Evolutionary conservation across 2,113 vertebrate species (phyloP).

Genomic region (Corythornis madagascariensis): DNA sequence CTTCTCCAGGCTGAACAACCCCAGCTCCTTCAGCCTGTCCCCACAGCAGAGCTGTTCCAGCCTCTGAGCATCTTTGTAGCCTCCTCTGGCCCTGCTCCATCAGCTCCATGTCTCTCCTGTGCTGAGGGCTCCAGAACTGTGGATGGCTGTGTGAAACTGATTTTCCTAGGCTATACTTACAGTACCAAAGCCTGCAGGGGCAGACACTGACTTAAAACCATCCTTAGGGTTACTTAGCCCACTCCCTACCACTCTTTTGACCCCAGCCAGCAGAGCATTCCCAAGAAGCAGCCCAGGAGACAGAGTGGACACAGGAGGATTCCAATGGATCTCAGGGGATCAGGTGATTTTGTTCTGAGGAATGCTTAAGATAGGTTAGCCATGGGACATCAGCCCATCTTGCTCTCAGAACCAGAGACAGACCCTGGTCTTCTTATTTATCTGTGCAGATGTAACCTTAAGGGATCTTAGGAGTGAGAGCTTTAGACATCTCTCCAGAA

Average conservation of each 20-base stretch:
- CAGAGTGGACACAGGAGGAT: background rate
- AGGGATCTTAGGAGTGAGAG: background rate
- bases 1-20: too few species aligned
- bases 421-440: background rate
- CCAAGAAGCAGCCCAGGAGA: background rate
- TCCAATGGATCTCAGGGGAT: background rate
- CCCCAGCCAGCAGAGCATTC: background rate
- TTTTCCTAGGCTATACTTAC: background rate
- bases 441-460: background rate
- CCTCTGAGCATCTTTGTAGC: too few species aligned
- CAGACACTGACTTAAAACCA: background rate
- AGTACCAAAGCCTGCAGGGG: background rate
- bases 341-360: background rate
- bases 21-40: too few species aligned
- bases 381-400: background rate
- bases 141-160: background rate
- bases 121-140: too few species aligned
- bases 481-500: background rate
- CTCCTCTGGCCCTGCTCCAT: too few species aligned
- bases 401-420: background rate
- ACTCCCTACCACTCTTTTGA: background rate
- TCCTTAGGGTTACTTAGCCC: background rate
- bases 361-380: background rate
- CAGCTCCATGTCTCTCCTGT: too few species aligned
- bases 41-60: too few species aligned